Evolutionary conservation across 1,140 invertebrate species (phyloP), one percentile per base, ranked within the genome.

Genomic region (Caenorhabditis briggsae): DNA sequence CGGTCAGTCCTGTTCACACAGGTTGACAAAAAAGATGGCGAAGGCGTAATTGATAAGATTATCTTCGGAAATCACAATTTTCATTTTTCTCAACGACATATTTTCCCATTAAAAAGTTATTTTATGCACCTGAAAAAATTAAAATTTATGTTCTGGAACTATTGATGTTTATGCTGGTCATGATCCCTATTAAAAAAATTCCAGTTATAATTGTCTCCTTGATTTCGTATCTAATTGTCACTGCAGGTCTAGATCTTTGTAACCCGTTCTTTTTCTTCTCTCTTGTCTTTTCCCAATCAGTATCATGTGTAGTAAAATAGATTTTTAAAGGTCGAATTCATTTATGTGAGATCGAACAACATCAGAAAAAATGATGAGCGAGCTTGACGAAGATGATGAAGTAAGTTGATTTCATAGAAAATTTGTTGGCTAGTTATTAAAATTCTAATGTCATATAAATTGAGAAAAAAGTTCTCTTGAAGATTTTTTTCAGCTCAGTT

Each of bases 341-440:
- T 70, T 9, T 18, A 46, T 78, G 43, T 78, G 46, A 48, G 20
- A 50, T 78, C 33, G 41, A 50, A 25, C 14, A 78, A 8, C 70
- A 50, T 12, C 70, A n/a, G 50, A 53, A 14, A 61, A 2, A 50
- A 50, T 50, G 70, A 78, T 78, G 70, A 78, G 70, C 46, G 70
- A 78, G 46, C 70, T 78, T 3, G 70, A 78, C 20, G 70, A 78
- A 46, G 46, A 78, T 48, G 70, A 43, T n/a, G 70, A 78, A n/a
- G 70, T 70, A 23, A 50, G 65, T n/a, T 33, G 3, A 33, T 33
- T 33, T 33, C 3, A 33, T 2, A 33, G 33, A 33, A 33, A 33
- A 3, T 33, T 33, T 33, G 3, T 33, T 33, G 33, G 3, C 33
- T 33, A 33, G 33, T 33, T 33, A 33, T 33, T 33, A 33, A 33